Evolutionary conservation across 2,113 vertebrate genomes (phyloP).

Genomic region (Axis porcinus): DNA sequence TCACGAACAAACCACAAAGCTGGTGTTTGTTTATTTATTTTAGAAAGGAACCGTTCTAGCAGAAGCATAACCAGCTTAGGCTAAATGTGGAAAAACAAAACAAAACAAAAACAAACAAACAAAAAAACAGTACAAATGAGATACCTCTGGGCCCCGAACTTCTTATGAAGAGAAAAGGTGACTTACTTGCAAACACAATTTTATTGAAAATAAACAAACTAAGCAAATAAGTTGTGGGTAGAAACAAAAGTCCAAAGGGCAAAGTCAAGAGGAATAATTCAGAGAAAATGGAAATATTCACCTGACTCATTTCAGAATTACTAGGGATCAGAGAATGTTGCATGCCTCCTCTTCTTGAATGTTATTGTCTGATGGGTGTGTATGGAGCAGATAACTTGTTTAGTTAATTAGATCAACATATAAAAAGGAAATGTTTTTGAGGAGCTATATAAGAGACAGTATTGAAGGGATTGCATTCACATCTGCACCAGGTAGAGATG

Average conservation of each 20-base stretch:
- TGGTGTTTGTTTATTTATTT: not conserved
- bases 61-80: not conserved
- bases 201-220: not conserved
- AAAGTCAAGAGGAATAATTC: not conserved
- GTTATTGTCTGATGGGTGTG: not conserved
- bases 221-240: not conserved
- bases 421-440: not conserved
- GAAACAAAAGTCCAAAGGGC: not conserved
- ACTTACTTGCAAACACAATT: not conserved
- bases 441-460: not conserved
- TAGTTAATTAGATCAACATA: not conserved
- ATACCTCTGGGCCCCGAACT: not conserved
- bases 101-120: not conserved
- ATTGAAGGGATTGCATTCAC: not conserved
- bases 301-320: not conserved
- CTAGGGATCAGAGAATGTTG: not conserved
- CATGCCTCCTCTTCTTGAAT: not conserved
- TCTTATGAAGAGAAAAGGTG: not conserved
- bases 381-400: not conserved
- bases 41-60: not conserved
- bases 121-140: not conserved
- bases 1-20: not conserved
- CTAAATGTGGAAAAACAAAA: not conserved
- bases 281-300: not conserved
- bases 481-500: not conserved